phyloP scores from a whole-genome alignment of 2,113 vertebrate species.

The Scalopus aquaticus region DNA sequence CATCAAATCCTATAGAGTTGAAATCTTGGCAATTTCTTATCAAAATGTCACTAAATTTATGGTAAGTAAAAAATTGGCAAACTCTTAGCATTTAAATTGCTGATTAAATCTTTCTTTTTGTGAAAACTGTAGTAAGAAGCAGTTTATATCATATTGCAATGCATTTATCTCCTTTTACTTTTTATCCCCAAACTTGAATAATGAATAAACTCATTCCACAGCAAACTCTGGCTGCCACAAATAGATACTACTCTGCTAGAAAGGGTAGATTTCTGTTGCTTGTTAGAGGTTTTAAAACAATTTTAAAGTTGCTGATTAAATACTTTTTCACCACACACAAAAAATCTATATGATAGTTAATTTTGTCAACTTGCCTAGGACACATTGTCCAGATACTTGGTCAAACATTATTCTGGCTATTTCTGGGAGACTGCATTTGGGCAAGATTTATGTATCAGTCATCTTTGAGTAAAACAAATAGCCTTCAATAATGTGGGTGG shows the following conservation, averaged over 20 bases:
- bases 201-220: not conserved
- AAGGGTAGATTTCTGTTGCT: slow-evolving; percentile 14
- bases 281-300: not conserved
- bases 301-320: slow-evolving; percentile 42
- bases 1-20: not conserved
- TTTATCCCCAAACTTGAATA: not conserved
- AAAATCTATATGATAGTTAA: not conserved
- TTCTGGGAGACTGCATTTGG: not conserved
- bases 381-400: not conserved
- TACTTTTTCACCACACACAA: not conserved
- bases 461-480: not conserved
- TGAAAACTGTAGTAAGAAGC: not conserved
- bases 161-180: slow-evolving; percentile 7
- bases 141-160: not conserved
- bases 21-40: slow-evolving; percentile 40
- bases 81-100: not conserved
- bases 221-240: not conserved
- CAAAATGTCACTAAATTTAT: slow-evolving; percentile 40
- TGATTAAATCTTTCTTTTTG: not conserved
- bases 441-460: not conserved
- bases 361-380: not conserved
- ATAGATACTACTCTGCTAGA: not conserved
- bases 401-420: not conserved
- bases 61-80: not conserved
- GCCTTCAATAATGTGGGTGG: not conserved